Percentiles rank a stretch among this genome's conserved stretches.
Evolutionary conservation across 2,797 vertebrate species (phyloP).

Genomic region (Heterohyrax brucei): DNA sequence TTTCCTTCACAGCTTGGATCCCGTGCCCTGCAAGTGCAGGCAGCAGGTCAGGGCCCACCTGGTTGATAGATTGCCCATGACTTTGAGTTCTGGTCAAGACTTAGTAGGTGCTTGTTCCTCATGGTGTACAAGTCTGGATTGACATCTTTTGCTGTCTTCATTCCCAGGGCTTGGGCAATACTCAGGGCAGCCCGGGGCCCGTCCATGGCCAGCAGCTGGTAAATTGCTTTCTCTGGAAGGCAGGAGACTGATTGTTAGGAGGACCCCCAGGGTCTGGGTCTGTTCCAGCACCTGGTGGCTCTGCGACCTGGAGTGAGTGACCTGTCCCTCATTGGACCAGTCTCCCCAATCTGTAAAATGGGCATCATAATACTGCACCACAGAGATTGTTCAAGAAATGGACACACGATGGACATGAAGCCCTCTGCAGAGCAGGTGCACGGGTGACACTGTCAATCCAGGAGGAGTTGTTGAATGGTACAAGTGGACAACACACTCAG

Average conservation of each 20-base stretch:
- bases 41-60: background rate
- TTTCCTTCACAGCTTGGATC: background rate
- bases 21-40: background rate
- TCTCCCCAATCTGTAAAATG: background rate
- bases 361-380: rapidly evolving
- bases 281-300: rapidly evolving
- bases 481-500: too few relatives aligned
- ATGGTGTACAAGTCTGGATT: slow-evolving; percentile 68
- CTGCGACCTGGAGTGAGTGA: background rate
- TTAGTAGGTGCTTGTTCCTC: background rate
- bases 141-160: slow-evolving; percentile 28
- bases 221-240: slow-evolving; percentile 68
- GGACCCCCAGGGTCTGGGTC: background rate
- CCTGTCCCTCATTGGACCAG: background rate
- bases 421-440: too few relatives aligned
- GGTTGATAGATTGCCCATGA: background rate
- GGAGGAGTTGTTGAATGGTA: background rate
- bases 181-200: slow-evolving; percentile 42
- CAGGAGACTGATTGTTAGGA: background rate
- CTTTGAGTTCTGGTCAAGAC: background rate
- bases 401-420: rapidly evolving
- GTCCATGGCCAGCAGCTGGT: background rate
- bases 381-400: background rate
- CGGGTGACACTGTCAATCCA: background rate
- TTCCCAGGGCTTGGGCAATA: slow-evolving; percentile 68